These are phyloP conservation scores for Oasisia sp. DNA, from an alignment of 2,888 invertebrate species.

Conservation along the genomic window DNA sequence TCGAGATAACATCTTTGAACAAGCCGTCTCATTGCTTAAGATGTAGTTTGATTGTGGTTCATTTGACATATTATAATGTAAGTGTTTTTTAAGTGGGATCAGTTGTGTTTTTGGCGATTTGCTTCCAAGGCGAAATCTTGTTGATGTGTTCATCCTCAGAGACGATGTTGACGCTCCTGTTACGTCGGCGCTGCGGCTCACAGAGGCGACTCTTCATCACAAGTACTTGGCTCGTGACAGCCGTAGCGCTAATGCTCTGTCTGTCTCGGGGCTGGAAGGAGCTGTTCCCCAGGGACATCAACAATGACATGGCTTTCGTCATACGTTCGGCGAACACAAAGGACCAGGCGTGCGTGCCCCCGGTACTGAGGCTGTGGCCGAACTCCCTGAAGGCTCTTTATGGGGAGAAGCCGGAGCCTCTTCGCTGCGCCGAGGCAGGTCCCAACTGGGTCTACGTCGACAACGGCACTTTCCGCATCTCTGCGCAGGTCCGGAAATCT, in stretches of 20 bases:
- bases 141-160: too few species aligned
- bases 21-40: too few species aligned
- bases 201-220: background rate
- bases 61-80: too few species aligned
- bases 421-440: slow-evolving; percentile 47
- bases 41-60: too few species aligned
- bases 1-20: too few species aligned
- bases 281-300: background rate
- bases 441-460: slow-evolving; percentile 83
- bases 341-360: background rate
- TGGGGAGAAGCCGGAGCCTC: background rate
- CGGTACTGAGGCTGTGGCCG: background rate
- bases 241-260: background rate
- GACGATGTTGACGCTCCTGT: background rate
- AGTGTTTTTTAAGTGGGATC: too few species aligned
- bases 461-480: slow-evolving; percentile 73
- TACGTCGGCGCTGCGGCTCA: background rate
- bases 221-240: background rate
- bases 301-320: background rate
- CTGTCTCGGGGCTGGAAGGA: background rate
- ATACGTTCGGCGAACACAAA: background rate
- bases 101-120: too few species aligned
- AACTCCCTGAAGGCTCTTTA: background rate
- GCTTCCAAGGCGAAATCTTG: too few species aligned
- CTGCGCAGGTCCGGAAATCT: slow-evolving; percentile 66